phyloP scores from a whole-genome alignment of 2,797 vertebrate genomes.

The Gymnodraco acuticeps region DNA sequence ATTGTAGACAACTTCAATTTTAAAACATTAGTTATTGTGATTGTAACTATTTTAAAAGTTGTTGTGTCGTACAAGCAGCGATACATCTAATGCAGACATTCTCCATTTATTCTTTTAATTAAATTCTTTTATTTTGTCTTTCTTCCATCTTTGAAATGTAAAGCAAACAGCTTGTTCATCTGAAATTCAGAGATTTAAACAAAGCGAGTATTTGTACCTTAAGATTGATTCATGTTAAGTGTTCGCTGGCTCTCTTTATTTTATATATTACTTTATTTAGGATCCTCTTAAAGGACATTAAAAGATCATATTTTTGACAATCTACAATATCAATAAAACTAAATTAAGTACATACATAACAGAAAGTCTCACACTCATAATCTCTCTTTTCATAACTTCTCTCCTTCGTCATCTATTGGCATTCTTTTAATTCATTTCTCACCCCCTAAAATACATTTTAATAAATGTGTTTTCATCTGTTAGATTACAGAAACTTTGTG shows the following conservation, averaged over 20 bases:
- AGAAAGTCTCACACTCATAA: too few species aligned
- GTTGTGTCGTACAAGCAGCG: background rate
- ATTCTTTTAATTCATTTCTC: constrained; percentile 33
- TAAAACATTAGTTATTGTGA: background rate
- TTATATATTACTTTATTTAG: too few species aligned
- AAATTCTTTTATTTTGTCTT: background rate
- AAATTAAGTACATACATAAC: too few species aligned
- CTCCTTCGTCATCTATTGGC: background rate
- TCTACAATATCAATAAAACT: too few species aligned
- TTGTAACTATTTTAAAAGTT: background rate
- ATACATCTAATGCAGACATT: background rate
- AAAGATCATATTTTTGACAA: too few species aligned
- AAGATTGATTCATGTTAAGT: background rate
- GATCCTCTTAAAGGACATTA: too few species aligned
- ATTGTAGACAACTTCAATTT: background rate
- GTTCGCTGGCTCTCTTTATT: background rate
- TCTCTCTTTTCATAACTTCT: background rate
- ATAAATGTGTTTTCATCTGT: constrained; percentile 27
- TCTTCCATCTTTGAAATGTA: background rate
- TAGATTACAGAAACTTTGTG: constrained; percentile 58
- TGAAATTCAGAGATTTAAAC: background rate
- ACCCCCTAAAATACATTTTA: constrained; percentile 29
- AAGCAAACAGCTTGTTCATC: background rate
- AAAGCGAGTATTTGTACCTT: background rate
- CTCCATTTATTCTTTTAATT: background rate